Conservation (phyloP, 2,888 invertebrate genomes). For the Melitaea athalia region DNA sequence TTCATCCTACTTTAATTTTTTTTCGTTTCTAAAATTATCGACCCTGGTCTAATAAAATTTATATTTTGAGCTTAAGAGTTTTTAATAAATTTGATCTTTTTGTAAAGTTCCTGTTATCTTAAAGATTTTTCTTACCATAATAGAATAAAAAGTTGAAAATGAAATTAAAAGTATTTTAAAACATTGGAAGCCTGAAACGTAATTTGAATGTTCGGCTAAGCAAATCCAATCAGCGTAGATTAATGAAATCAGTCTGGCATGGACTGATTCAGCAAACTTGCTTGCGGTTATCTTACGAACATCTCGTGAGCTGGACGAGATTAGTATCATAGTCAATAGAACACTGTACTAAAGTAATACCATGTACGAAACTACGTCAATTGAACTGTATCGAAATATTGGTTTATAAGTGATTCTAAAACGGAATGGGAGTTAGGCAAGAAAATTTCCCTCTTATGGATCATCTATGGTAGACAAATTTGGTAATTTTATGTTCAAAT, state of each 20-base stretch:
- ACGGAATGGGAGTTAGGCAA: too few species aligned
- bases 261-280: slow-evolving; percentile 41
- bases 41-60: too few species aligned
- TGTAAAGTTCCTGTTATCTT: too few species aligned
- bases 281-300: slow-evolving; percentile 32
- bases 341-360: slow-evolving; percentile 8
- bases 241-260: slow-evolving; percentile 48
- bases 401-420: neutral
- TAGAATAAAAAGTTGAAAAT: neutral
- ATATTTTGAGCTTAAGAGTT: too few species aligned
- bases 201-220: slow-evolving; percentile 39
- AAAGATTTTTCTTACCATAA: neutral
- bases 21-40: too few species aligned
- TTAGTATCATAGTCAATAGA: slow-evolving; percentile 1
- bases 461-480: too few species aligned
- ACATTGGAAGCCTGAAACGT: slow-evolving; percentile 34
- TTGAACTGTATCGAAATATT: neutral
- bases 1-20: too few species aligned
- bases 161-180: slow-evolving; percentile 7
- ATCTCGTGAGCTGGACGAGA: slow-evolving; percentile 19
- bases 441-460: too few species aligned
- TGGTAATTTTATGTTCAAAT: too few species aligned
- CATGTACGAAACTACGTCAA: neutral
- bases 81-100: too few species aligned
- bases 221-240: slow-evolving; percentile 46